Percentiles rank a stretch among this genome's conserved stretches.
phyloP scores from a whole-genome alignment of 2,888 invertebrate species.

The Tenthredo livida region DNA sequence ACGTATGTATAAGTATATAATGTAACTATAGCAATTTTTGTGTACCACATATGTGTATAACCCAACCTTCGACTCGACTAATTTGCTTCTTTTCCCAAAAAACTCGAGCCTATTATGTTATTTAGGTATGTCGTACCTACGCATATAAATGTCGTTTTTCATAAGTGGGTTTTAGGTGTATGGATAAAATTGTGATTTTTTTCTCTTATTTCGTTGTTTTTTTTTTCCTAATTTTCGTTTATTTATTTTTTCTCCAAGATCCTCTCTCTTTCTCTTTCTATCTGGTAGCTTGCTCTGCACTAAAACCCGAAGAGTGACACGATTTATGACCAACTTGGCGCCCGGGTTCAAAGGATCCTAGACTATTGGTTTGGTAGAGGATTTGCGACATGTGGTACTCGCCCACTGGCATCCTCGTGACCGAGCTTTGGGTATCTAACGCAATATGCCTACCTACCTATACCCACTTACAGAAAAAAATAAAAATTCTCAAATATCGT shows the following conservation, averaged over 20 bases:
- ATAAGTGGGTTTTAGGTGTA: no score
- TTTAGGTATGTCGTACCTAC: no score
- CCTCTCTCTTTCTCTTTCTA: background rate
- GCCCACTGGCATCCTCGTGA: background rate
- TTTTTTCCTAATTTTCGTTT: background rate
- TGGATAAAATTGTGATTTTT: no score
- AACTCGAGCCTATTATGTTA: no score
- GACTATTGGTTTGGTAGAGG: background rate
- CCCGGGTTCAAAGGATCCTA: slow-evolving; percentile 22
- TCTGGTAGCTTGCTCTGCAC: background rate
- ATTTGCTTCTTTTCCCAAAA: no score
- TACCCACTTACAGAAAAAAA: background rate
- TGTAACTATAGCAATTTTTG: background rate
- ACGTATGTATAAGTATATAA: background rate
- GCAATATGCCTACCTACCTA: background rate
- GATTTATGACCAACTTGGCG: slow-evolving; percentile 38
- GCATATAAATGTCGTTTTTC: background rate
- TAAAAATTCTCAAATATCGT: background rate
- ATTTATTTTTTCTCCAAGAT: background rate
- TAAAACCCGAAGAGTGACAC: background rate
- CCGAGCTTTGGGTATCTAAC: background rate
- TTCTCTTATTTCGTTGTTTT: background rate
- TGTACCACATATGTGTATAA: background rate
- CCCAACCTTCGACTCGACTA: background rate
- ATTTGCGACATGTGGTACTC: slow-evolving; percentile 53